Evolutionary conservation across 2,888 invertebrate species (phyloP), one percentile per base, ranked within the genome.

Genomic region (Bibio marci): DNA sequence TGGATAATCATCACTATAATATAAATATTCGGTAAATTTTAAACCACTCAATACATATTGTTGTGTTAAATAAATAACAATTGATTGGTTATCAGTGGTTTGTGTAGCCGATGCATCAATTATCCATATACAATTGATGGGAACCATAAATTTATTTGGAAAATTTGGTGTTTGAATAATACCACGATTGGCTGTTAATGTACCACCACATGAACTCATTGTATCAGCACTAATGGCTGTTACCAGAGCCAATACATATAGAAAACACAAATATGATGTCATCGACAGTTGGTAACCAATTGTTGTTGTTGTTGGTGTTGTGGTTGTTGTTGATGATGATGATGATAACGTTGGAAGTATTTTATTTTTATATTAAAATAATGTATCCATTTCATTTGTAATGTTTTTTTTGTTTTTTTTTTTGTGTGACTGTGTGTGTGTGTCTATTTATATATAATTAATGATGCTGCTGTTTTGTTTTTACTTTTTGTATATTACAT

Each of bases 11-110:
- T 74, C 72, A 47, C 78, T 77, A 54, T 80, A 80, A 49, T 78
- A 78, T 58, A 75, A 71, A 52, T 79, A 81, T 55, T 81, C 81
- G 22, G 77, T 80, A 56, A 82, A 79, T 35, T 70, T 73, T 8
- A 83, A 60, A 1, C 83, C 85, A 50, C 78, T 76, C 48, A 78
- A 75, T 32, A 85, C 80, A 64, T 81, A 91, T 49, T 86, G 73
- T 55, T 91, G 90, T 2, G 87, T 88, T 49, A 91, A 71, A 56
- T 90, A 90, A 46, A 91, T 71, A 46, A 83, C 73, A 52, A 90
- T 86, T 37, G 80, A 76, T 10, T 76, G 71, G 49, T 79, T 78
- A 7, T 53, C 48, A 4, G 57, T 48, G n/a, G n/a, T n/a, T 28
- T 48, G 74, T 51, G 58, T 42, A 41, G 67, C 66, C 45, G 80